Base-by-base conservation (phyloP, 2,888 invertebrate species). In the Noctuana brunneofusca region DNA sequence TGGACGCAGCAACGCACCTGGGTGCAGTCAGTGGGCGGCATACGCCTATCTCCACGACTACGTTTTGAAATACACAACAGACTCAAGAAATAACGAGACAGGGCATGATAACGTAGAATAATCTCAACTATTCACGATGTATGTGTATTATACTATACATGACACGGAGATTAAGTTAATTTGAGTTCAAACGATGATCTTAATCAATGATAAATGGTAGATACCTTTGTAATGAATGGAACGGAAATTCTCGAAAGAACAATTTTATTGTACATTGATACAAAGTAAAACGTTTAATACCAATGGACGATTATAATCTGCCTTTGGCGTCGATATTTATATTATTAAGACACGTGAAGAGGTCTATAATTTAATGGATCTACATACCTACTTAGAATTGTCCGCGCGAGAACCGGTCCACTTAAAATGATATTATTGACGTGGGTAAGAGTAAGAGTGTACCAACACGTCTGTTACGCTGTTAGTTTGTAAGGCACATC, bases 371-470 rank as follows among this genome's bases (percentile, higher is more conserved):
- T 77, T 78, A 76, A 76, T 79, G 72, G 69, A 70, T 79, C 79
- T 50, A 52, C 81, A 62, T 50, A 72, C 68, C 75, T 75, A 75
- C 68, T 75, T 75, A 75, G 74, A 74, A 76, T 72, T 73, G 80
- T 74, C 76, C 75, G 74, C 72, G 65, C 66, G 66, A 72, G 75
- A 87, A 89, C 88, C 88, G 88, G 88, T 88, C 75, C 83, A 83
- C 82, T 86, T 85, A 83, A 80, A 85, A 82, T 82, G 72, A 84
- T 86, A 86, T 81, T 84, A 81, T 84, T 85, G 80, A 83, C 76
- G 83, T 79, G 79, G 76, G 75, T 74, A 71, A 72, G 73, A 74
- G 75, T 74, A 71, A 72, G 73, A 74, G 70, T 54, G 56, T 66
- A 65, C 64, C 63, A 56, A 58, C 64, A 48, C 64, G 67, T 67